Evolutionary conservation across 2,888 invertebrate species (phyloP).

Genomic region (Kuschelorhynchus macadamiae): DNA sequence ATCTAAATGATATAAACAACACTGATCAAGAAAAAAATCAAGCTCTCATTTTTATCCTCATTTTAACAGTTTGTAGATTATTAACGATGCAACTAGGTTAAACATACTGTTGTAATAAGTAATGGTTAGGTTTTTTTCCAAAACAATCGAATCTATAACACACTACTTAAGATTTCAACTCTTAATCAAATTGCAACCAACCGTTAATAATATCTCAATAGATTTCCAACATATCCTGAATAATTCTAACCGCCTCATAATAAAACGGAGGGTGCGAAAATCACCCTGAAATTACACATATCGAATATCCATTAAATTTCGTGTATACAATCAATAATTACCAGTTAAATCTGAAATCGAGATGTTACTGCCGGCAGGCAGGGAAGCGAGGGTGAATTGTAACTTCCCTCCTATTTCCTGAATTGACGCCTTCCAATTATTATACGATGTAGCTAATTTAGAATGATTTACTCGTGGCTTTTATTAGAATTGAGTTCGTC

Average conservation of each 20-base stretch:
- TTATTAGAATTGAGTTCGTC: too few species aligned
- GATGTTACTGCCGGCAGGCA: conserved; percentile 40
- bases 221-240: conserved; percentile 22
- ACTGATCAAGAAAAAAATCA: too few species aligned
- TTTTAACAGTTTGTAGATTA: too few species aligned
- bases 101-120: too few species aligned
- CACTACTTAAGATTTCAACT: not conserved
- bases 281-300: conserved; percentile 45
- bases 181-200: conserved; percentile 32
- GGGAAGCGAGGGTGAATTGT: conserved; percentile 38
- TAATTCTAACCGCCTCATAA: conserved; percentile 19
- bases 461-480: conserved; percentile 3
- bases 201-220: conserved; percentile 33
- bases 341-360: conserved; percentile 51
- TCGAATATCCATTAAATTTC: conserved; percentile 38
- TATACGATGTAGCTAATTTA: conserved; percentile 12
- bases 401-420: conserved; percentile 24
- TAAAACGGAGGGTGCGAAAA: conserved; percentile 44
- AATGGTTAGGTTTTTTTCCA: too few species aligned
- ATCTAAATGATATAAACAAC: too few species aligned
- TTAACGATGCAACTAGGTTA: too few species aligned
- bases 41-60: too few species aligned
- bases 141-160: too few species aligned
- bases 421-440: conserved; percentile 18
- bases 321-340: conserved; percentile 51